Conservation (phyloP, 2,888 invertebrate species). For the Hymenopus coronatus region DNA sequence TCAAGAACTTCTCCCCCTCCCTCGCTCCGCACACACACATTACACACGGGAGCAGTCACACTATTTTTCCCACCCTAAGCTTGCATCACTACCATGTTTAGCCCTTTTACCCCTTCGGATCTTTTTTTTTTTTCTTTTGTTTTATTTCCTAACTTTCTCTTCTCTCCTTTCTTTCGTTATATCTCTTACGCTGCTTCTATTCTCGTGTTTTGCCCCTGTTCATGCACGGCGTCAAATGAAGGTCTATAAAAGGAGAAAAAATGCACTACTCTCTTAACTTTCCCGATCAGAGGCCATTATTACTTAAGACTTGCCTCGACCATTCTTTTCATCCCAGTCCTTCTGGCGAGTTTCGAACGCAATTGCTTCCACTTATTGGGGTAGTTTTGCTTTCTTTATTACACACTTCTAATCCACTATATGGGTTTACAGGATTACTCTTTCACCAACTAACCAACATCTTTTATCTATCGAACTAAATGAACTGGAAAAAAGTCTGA, state of each 20-base stretch:
- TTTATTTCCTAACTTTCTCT: not conserved
- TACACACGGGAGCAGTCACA: not conserved
- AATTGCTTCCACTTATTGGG: not conserved
- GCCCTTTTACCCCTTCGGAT: not conserved
- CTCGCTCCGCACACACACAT: not conserved
- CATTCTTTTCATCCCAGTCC: not conserved
- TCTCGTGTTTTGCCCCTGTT: not conserved
- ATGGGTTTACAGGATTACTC: not conserved
- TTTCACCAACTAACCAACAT: not conserved
- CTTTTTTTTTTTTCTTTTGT: not conserved
- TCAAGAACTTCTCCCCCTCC: not conserved
- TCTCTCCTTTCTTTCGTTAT: not conserved
- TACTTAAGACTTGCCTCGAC: not conserved
- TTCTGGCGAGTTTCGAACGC: not conserved
- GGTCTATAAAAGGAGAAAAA: not conserved
- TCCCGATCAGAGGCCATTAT: not conserved
- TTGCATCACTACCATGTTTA: not conserved
- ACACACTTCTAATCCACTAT: not conserved
- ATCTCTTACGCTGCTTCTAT: not conserved
- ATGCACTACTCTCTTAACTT: not conserved
- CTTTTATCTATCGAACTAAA: too few relatives aligned
- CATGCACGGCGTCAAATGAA: not conserved
- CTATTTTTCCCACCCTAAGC: not conserved
- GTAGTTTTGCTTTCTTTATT: not conserved
- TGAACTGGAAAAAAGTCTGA: too few relatives aligned